phyloP scores from a whole-genome alignment of 2,888 invertebrate species.

The Syritta pipiens region DNA sequence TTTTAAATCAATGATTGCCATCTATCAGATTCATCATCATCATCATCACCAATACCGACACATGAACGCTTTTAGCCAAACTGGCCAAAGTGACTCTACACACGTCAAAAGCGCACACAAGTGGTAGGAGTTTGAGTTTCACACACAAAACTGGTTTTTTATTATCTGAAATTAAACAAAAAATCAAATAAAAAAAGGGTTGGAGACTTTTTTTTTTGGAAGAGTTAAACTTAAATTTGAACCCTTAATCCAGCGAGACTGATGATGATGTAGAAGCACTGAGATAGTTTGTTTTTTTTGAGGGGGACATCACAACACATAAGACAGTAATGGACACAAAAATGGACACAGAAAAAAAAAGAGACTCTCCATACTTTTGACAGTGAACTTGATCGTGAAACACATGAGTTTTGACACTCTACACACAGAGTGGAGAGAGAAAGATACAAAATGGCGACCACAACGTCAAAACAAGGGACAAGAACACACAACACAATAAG shows the following conservation, averaged over 20 bases:
- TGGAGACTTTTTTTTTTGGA: slow-evolving; percentile 42
- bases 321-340: slow-evolving; percentile 5
- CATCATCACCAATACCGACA: slow-evolving; percentile 58
- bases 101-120: slow-evolving; percentile 3
- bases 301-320: slow-evolving; percentile 12
- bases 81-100: slow-evolving; percentile 23
- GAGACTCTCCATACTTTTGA: slow-evolving; percentile 12
- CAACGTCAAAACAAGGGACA: too few species aligned
- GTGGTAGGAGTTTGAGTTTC: slow-evolving; percentile 16
- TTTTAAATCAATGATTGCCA: slow-evolving; percentile 44
- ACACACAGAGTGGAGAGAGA: neutral
- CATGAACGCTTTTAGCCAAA: slow-evolving; percentile 46
- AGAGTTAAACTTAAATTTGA: too few species aligned
- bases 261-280: slow-evolving; percentile 45
- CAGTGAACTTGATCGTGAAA: slow-evolving; percentile 53
- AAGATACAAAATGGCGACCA: slow-evolving; percentile 47
- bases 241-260: slow-evolving; percentile 60
- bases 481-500: too few species aligned
- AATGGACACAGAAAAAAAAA: slow-evolving; percentile 30
- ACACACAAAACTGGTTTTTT: slow-evolving; percentile 52
- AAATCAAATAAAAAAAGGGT: slow-evolving; percentile 27
- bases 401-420: slow-evolving; percentile 12
- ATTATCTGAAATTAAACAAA: slow-evolving; percentile 62
- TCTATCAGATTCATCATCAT: slow-evolving; percentile 43
- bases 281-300: neutral